Evolutionary conservation across 2,113 vertebrate species (phyloP), one percentile per base, ranked within the genome.

Genomic region (Struthidea cinerea): DNA sequence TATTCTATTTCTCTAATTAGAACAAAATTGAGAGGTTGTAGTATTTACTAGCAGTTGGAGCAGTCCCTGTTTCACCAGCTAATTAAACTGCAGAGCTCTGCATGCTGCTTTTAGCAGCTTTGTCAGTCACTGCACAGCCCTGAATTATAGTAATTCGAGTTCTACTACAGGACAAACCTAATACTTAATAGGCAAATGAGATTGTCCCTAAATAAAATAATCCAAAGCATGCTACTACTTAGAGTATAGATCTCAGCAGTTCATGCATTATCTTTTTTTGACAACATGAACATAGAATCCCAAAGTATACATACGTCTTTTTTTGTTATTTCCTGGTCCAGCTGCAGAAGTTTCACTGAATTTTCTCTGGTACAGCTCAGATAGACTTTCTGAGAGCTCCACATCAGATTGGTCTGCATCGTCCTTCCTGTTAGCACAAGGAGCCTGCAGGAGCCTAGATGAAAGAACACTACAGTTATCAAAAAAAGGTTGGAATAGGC

Each of bases 281-380:
- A 35, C 30, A 94, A 55, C 3, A n/a, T 0, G 3, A 20, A 84
- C 7, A 42, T 4, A 11, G 1, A 60, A 56, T 9, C 30, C 16
- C 10, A 16, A 74, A 50, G 41, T 15, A 55, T 26, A 64, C 98
- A 52, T 97, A 99, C 99, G 92, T 81, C 96, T 98, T 71, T 98
- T 99, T 93, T 91, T 99, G 94, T 96, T 95, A 74, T 98, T 98
- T 41, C 95, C 96, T 42, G 96, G 90, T n/a, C 63, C 89, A 55
- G 71, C 53, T 57, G 68, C 30, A 65, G 94, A 94, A 5, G 91
- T 96, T 67, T 98, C 97, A 33, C 95, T 96, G 63, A 94, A 92
- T 94, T 93, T 98, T 70, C 96, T 97, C 94, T 99, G 98, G 94
- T 99, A 99, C 44, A 99, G 92, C 70, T 99, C 99, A 27, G 98